A percentile compares a stretch with the other conserved stretches of the same genome.
Evolutionary conservation across 2,113 vertebrate genomes (phyloP).

Genomic region (Merops nubicus): DNA sequence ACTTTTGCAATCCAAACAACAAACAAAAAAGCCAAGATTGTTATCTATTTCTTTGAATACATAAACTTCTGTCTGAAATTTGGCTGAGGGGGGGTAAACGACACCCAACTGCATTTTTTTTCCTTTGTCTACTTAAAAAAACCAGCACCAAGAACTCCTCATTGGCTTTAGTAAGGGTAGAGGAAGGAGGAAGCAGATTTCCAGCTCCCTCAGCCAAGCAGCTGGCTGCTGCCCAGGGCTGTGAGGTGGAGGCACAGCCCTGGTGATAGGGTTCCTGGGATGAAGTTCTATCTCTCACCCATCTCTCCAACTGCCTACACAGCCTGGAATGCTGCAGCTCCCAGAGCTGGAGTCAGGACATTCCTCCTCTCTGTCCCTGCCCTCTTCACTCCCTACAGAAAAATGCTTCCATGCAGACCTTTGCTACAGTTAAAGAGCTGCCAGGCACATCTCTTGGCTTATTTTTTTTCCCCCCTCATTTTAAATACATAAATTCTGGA

Average conservation of each 20-base stretch:
- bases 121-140: background rate
- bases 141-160: background rate
- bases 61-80: background rate
- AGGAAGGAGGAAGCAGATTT: background rate
- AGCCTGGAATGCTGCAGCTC: background rate
- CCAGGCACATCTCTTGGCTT: background rate
- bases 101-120: background rate
- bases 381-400: background rate
- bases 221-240: background rate
- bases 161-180: background rate
- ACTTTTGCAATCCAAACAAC: slow-evolving; percentile 19
- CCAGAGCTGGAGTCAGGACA: background rate
- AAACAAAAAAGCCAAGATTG: slow-evolving; percentile 29
- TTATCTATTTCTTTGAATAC: slow-evolving; percentile 33
- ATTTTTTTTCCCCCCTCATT: background rate
- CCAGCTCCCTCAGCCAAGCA: background rate
- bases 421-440: background rate
- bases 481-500: background rate
- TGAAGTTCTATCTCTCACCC: background rate
- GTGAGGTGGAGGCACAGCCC: background rate
- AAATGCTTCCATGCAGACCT: background rate
- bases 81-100: background rate
- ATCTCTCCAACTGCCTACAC: background rate
- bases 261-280: background rate
- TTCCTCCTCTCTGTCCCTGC: background rate